Conservation (phyloP, 2,888 invertebrate species). For the Aleiodes leptofemur region DNA sequence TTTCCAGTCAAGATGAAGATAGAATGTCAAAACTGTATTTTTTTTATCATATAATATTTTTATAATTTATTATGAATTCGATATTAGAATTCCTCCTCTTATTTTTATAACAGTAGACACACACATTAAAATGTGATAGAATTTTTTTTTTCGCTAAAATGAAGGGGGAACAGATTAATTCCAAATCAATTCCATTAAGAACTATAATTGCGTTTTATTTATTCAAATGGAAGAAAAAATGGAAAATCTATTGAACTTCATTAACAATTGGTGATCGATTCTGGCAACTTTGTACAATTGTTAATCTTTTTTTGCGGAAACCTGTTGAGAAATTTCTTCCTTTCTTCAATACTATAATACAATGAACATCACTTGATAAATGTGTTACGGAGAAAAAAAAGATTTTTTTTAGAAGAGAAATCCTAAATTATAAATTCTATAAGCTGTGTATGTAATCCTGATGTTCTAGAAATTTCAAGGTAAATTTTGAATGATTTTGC, state of each 20-base stretch:
- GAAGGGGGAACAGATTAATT: neutral
- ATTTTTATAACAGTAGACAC: constrained; percentile 48
- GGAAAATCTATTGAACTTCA: neutral
- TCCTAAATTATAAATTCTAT: neutral
- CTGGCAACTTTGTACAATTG: constrained; percentile 12
- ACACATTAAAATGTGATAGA: constrained; percentile 54
- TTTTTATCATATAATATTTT: neutral
- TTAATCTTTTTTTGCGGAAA: neutral
- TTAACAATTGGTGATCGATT: neutral
- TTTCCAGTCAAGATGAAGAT: constrained; percentile 60
- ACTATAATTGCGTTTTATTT: no score
- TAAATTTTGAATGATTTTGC: constrained; percentile 13
- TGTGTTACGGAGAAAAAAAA: neutral
- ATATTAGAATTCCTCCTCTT: constrained; percentile 55
- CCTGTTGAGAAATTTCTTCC: neutral
- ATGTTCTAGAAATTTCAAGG: neutral
- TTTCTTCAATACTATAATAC: neutral
- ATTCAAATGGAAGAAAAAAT: neutral
- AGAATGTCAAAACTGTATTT: neutral
- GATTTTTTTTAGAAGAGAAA: neutral
- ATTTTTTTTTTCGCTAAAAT: constrained; percentile 47
- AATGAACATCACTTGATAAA: neutral
- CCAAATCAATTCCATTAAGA: no score
- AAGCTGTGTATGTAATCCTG: neutral
- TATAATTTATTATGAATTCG: constrained; percentile 54